Conservation (phyloP, 2,113 vertebrate species). For the Aptenodytes patagonicus region DNA sequence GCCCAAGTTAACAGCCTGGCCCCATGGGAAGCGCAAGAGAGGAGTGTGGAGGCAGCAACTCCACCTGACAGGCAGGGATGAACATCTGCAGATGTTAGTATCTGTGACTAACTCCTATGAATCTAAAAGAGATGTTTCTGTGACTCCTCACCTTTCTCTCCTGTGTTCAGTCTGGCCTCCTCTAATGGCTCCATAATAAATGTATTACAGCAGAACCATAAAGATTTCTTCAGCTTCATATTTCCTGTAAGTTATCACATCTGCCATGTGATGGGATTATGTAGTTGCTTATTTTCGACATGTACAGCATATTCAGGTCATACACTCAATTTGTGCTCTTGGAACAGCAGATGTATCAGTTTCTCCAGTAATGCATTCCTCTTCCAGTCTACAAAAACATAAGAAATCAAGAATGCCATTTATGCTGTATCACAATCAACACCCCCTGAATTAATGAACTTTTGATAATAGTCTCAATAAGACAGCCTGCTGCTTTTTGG, state of each 20-base stretch:
- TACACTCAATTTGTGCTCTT: not conserved
- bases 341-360: not conserved
- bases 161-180: not conserved
- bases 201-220: not conserved
- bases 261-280: not conserved
- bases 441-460: not conserved
- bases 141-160: not conserved
- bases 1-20: not conserved
- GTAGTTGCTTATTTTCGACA: conserved; percentile 7
- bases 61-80: not conserved
- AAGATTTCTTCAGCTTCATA: conserved; percentile 28
- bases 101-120: not conserved
- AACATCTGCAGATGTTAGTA: not conserved
- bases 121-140: fast-evolving
- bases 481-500: not conserved
- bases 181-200: not conserved
- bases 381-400: not conserved
- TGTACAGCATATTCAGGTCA: not conserved
- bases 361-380: not conserved
- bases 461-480: not conserved
- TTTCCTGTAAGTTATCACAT: not conserved
- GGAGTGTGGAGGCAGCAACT: not conserved
- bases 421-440: not conserved
- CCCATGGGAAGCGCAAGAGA: not conserved
- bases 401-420: not conserved